These are phyloP conservation scores for Arnoldichthys spilopterus DNA, from an alignment of 2,797 vertebrate genomes.

Conservation along the genomic window DNA sequence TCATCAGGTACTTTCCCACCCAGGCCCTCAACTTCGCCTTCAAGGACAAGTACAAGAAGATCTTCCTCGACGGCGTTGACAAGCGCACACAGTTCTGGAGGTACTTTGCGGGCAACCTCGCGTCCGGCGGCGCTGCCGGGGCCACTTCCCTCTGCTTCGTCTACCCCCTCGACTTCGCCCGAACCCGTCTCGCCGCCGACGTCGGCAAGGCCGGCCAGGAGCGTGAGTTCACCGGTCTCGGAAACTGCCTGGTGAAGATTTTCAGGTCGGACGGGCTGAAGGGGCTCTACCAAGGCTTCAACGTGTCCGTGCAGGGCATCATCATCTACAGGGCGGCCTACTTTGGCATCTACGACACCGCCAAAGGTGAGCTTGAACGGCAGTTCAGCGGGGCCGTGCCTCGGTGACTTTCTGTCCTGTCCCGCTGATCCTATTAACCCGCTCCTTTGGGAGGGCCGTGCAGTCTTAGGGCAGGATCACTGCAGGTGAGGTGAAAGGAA, in stretches of 20 bases:
- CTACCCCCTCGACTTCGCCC: conserved; percentile 80
- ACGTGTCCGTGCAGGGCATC: conserved; percentile 84
- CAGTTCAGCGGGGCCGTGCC: fast-evolving
- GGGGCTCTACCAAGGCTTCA: conserved; percentile 81
- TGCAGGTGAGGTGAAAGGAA: not conserved
- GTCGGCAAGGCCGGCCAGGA: conserved; percentile 73
- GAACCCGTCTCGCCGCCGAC: conserved; percentile 79
- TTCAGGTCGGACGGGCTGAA: conserved; percentile 74
- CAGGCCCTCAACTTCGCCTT: conserved; percentile 84
- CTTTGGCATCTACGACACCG: conserved; percentile 86
- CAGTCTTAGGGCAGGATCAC: not conserved
- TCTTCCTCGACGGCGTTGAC: conserved; percentile 80
- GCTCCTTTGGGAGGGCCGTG: not conserved
- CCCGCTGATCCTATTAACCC: not conserved
- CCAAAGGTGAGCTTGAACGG: conserved; percentile 80
- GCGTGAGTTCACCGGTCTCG: conserved; percentile 77
- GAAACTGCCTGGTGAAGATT: conserved; percentile 77
- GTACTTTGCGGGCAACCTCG: conserved; percentile 80
- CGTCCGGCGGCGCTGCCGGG: conserved; percentile 77
- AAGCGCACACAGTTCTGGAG: conserved; percentile 81
- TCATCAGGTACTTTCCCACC: conserved; percentile 82
- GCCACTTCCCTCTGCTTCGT: conserved; percentile 82
- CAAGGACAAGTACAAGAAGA: conserved; percentile 83
- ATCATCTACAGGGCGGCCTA: conserved; percentile 88
- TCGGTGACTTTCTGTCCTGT: not conserved